A percentile compares a stretch with the other conserved stretches of the same genome.
These are phyloP conservation scores for Bothrops jararaca DNA, from an alignment of 2,113 vertebrate genomes.

Conservation along the genomic window DNA sequence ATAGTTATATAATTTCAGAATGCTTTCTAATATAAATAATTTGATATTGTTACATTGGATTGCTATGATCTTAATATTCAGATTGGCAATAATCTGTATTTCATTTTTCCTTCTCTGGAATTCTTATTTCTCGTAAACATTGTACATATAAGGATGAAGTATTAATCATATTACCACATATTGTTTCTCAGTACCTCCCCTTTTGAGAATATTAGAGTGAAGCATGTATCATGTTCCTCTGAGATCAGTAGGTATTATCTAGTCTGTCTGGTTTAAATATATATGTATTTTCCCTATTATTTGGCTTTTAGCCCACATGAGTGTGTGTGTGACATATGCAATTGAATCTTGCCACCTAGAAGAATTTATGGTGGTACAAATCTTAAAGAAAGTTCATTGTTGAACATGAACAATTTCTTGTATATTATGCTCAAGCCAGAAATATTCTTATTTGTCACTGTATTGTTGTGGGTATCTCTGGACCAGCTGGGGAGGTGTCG, in stretches of 20 bases:
- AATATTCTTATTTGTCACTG: not conserved
- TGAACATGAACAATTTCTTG: not conserved
- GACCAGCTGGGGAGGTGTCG: no score
- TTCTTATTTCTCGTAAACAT: not conserved
- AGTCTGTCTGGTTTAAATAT: not conserved
- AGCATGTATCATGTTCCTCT: slow-evolving; percentile 2
- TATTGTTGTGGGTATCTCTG: no score
- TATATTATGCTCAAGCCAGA: accelerated
- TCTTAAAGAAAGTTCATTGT: not conserved
- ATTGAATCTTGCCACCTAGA: slow-evolving; percentile 37
- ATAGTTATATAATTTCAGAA: not conserved
- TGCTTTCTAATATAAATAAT: not conserved
- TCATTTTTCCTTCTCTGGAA: not conserved
- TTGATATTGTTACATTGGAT: not conserved
- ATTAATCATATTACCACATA: not conserved
- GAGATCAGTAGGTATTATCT: slow-evolving; percentile 13
- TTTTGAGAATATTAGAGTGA: not conserved
- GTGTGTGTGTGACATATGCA: slow-evolving; percentile 3
- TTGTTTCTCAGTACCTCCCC: not conserved
- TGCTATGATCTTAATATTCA: not conserved
- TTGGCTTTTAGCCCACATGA: slow-evolving; percentile 18
- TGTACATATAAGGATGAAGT: not conserved
- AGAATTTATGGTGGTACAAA: not conserved
- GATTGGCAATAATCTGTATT: not conserved
- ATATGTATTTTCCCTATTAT: accelerated